Evolutionary conservation across 2,797 vertebrate species (phyloP), one percentile per base, ranked within the genome.

Genomic region (Ibycter americanus): DNA sequence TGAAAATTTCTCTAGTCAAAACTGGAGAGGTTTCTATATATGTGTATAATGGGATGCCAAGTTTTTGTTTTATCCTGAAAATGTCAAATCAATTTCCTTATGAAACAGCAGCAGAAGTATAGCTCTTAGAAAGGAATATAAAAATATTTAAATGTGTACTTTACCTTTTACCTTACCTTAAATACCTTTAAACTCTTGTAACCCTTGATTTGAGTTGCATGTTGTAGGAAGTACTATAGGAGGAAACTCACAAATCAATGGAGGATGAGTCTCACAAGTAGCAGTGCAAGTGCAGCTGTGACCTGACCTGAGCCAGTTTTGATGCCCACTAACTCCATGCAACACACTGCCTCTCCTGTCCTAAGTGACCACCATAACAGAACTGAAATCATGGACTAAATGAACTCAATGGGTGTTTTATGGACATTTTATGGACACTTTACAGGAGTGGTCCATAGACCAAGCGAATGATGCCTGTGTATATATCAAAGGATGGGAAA

Each of bases 201-300:
- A 49, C 4, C 5, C 3, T 11, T 46, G 12, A 31, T 46, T n/a
- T 55, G 26, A 71, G 15, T 19, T 58, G 8, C 15, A 58, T 20
- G 3, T 32, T 40, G 26, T 9, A 71, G 31, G 7, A 66, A 58
- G 9, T 12, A 21, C 15, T 51, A 3, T 8, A 58, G 22, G 8
- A 76, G 25, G 34, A 91, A 74, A 8, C 8, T 73, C 10, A 7
- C 0, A 0, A 32, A 61, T 4, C 18, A 44, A 6, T 17, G 38
- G 20, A 67, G 18, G 20, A 58, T 27, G 6, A 66, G 4, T 14
- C 20, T 58, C 13, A 21, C 6, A 62, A 49, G 29, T 49, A 72
- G 17, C 0, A 47, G 0, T 38, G 12, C 16, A 54, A 86, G 8
- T 25, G 8, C 9, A 67, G 5, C 20, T 47, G 23, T 26, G 61